These are phyloP conservation scores for Stomatorhinus walkeri DNA, from an alignment of 2,797 vertebrate species.

Conservation along the genomic window DNA sequence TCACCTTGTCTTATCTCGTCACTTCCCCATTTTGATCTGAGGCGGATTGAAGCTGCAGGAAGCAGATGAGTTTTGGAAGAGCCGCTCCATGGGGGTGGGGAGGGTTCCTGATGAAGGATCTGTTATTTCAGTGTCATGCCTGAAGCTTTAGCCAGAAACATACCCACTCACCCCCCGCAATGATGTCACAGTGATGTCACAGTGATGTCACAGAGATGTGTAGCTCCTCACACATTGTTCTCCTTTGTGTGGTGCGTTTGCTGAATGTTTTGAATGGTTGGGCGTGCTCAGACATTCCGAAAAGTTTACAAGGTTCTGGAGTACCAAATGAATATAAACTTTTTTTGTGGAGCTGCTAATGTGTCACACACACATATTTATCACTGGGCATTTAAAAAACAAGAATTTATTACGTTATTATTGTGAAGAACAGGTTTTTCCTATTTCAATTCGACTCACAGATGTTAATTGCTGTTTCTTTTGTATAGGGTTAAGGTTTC, in stretches of 20 bases:
- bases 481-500: constrained; percentile 77
- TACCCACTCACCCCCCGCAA: not conserved
- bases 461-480: constrained; percentile 27
- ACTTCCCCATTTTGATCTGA: not conserved
- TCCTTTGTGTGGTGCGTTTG: not conserved
- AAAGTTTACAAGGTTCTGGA: not conserved
- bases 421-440: not conserved
- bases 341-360: not conserved
- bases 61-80: not conserved
- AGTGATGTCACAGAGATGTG: not conserved
- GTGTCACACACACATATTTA: not conserved
- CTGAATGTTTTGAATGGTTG: not conserved
- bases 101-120: not conserved
- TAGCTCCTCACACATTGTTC: not conserved
- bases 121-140: not conserved
- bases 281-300: not conserved
- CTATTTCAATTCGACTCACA: not conserved
- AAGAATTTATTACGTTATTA: not conserved
- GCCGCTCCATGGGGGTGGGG: not conserved
- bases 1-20: not conserved
- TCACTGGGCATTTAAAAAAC: not conserved
- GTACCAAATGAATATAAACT: not conserved
- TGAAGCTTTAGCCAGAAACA: not conserved
- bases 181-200: not conserved
- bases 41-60: not conserved